Evolutionary conservation across 2,888 invertebrate genomes (phyloP).

Genomic region (Villa cingulata): DNA sequence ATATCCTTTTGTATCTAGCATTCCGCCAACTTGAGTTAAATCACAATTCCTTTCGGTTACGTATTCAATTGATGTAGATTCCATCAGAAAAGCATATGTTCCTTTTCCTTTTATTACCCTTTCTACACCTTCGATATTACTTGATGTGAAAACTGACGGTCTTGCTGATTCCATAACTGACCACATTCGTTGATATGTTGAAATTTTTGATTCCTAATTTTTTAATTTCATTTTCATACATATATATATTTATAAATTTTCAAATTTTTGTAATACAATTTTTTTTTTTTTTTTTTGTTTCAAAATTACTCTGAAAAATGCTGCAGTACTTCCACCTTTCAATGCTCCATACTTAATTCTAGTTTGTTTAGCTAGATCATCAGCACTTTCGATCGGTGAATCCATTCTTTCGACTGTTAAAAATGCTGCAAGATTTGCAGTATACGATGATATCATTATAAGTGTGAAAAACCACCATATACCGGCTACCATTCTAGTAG

Average conservation of each 20-base stretch:
- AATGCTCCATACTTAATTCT: constrained; percentile 94
- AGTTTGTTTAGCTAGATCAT: constrained; percentile 90
- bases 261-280: too few species aligned
- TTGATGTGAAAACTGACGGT: constrained; percentile 73
- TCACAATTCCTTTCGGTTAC: constrained; percentile 81
- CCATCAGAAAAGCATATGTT: constrained; percentile 93
- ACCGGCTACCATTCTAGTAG: constrained; percentile 42
- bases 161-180: constrained; percentile 81
- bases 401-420: constrained; percentile 87
- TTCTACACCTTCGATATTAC: constrained; percentile 81
- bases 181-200: constrained; percentile 93
- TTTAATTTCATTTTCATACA: too few species aligned
- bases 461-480: constrained; percentile 95
- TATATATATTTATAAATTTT: neutral
- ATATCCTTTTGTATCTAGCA: constrained; percentile 89
- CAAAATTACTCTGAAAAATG: constrained; percentile 84
- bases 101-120: constrained; percentile 67
- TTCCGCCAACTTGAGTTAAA: constrained; percentile 79
- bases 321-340: constrained; percentile 83
- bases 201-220: constrained; percentile 79
- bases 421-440: constrained; percentile 90
- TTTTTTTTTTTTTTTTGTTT: too few species aligned
- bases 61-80: constrained; percentile 93
- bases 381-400: constrained; percentile 87
- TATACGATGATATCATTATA: constrained; percentile 93